Percentiles rank a stretch among this genome's conserved stretches.
Conservation (phyloP, 2,797 vertebrate species). For the Stomatorhinus walkeri region DNA sequence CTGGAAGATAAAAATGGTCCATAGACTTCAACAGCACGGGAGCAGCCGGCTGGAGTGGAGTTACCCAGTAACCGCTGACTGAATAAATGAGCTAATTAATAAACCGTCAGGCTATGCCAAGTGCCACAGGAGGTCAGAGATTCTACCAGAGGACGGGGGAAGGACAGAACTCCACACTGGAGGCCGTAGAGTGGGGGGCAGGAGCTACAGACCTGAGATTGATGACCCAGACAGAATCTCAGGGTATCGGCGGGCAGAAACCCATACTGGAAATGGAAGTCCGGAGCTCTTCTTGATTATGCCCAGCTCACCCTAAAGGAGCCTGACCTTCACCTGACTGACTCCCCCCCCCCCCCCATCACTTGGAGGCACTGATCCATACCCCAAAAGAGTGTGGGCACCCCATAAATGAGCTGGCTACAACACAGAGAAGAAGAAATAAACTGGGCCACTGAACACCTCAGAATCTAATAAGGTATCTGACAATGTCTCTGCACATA, state of each 20-base stretch:
- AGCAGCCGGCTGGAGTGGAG: not conserved
- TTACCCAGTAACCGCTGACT: not conserved
- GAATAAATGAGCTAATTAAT: slow-evolving; percentile 1
- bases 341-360: not conserved
- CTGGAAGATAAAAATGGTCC: not conserved
- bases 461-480: not conserved
- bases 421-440: not conserved
- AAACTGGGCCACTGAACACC: not conserved
- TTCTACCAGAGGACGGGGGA: not conserved
- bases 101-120: not conserved
- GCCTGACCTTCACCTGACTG: not conserved
- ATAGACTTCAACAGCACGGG: not conserved
- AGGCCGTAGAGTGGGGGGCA: not conserved
- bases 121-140: not conserved
- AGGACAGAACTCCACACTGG: not conserved
- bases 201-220: not conserved
- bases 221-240: not conserved
- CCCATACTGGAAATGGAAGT: not conserved
- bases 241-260: not conserved
- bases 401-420: not conserved
- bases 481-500: not conserved
- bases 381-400: not conserved
- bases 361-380: not conserved
- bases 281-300: not conserved
- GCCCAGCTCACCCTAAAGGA: not conserved